Conservation (phyloP, 2,888 invertebrate species). For the Lithophane ornitopus region DNA sequence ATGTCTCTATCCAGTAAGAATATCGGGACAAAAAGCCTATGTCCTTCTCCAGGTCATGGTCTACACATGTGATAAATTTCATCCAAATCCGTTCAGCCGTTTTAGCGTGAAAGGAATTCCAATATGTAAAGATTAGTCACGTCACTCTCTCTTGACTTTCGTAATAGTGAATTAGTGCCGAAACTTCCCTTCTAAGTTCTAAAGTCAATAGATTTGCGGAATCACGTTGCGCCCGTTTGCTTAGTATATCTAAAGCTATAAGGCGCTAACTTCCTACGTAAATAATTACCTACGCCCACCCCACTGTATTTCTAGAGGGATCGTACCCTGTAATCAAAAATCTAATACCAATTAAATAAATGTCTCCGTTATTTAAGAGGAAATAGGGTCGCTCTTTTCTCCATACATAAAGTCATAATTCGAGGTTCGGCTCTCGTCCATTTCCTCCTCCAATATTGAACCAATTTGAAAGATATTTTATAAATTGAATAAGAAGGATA, state of each 20-base stretch:
- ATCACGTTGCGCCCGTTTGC: slow-evolving; percentile 33
- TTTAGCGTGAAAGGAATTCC: not conserved
- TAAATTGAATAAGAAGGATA: too few relatives aligned
- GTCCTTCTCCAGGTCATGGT: too few relatives aligned
- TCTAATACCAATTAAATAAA: not conserved
- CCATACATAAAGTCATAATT: too few relatives aligned
- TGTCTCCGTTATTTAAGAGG: not conserved
- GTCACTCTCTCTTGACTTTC: not conserved
- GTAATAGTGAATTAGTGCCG: not conserved
- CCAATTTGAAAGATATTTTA: too few relatives aligned
- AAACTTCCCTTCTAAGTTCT: not conserved
- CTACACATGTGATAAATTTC: too few relatives aligned
- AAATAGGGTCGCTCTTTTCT: too few relatives aligned
- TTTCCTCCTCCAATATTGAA: too few relatives aligned
- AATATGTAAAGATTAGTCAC: not conserved
- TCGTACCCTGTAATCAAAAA: not conserved
- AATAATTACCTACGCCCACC: slow-evolving; percentile 4
- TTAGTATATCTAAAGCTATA: not conserved
- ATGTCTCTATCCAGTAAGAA: too few relatives aligned
- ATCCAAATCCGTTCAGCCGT: too few relatives aligned
- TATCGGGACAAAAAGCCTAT: too few relatives aligned
- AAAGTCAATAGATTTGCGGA: slow-evolving; percentile 26
- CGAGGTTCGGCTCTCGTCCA: too few relatives aligned
- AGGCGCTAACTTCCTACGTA: slow-evolving; percentile 6
- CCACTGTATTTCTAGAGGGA: slow-evolving; percentile 12